Conservation (phyloP, 1,140 invertebrate genomes). For the Heliconius congener region DNA sequence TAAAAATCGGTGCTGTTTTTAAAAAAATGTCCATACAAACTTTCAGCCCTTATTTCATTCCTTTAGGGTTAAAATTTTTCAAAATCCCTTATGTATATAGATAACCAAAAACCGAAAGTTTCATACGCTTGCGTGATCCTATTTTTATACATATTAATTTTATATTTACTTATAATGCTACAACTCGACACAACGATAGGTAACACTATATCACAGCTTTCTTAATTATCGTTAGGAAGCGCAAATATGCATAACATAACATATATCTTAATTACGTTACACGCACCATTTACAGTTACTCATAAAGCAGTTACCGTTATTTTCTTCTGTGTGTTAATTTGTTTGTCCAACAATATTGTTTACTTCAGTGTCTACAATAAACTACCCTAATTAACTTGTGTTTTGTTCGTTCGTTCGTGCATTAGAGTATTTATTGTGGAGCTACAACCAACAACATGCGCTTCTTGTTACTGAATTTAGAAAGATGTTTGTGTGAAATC, state of each 20-base stretch:
- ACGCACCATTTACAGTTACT: not conserved
- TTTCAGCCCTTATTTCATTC: too few relatives aligned
- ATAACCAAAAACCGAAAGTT: too few relatives aligned
- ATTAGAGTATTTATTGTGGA: not conserved
- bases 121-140: too few relatives aligned
- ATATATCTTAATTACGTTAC: not conserved
- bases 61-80: too few relatives aligned
- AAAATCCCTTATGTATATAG: too few relatives aligned
- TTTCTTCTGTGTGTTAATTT: not conserved
- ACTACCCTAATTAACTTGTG: not conserved
- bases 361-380: not conserved
- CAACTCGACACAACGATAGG: not conserved
- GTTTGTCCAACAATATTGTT: not conserved
- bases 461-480: conserved; percentile 21
- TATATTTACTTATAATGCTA: too few relatives aligned
- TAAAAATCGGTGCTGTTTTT: too few relatives aligned
- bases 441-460: conserved; percentile 31
- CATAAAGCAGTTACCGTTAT: not conserved
- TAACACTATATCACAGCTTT: not conserved
- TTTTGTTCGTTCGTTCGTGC: not conserved
- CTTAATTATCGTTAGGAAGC: not conserved
- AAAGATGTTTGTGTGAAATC: not conserved
- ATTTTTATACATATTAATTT: too few relatives aligned
- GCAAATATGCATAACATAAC: not conserved
- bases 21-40: too few relatives aligned